phyloP scores from a whole-genome alignment of 2,797 vertebrate genomes.

The Numenius phaeopus region DNA sequence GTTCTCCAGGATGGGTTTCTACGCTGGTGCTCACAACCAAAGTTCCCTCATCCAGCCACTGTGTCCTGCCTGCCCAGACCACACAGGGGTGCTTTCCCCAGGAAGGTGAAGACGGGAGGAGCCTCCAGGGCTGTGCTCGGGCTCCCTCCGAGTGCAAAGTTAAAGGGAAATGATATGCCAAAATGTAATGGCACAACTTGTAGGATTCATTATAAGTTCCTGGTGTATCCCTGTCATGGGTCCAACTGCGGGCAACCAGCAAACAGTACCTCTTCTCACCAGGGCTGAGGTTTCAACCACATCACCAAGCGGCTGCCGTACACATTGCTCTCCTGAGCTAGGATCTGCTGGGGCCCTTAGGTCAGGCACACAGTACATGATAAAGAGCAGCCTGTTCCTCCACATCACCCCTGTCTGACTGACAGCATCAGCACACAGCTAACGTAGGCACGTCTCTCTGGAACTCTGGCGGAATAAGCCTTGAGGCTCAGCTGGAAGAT shows the following conservation, averaged over 20 bases:
- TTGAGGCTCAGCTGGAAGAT: neutral
- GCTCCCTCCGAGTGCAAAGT: neutral
- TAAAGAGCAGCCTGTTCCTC: neutral
- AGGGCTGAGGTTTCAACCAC: neutral
- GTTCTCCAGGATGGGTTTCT: neutral
- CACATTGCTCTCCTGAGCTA: fast-evolving
- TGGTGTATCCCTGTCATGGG: neutral
- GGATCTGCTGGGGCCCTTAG: neutral
- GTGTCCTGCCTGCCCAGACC: neutral
- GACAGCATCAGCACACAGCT: neutral
- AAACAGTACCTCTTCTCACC: neutral
- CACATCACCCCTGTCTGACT: neutral
- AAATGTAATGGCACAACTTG: neutral
- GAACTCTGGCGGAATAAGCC: neutral
- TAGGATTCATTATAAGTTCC: neutral
- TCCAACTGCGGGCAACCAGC: neutral
- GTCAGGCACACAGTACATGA: fast-evolving
- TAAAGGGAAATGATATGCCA: neutral
- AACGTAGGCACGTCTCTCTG: neutral
- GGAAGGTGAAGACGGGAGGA: neutral
- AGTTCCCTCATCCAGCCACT: neutral
- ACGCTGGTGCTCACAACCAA: neutral
- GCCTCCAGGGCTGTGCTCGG: too few species aligned
- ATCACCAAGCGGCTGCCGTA: fast-evolving
- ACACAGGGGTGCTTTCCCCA: neutral